Evolutionary conservation across 2,888 invertebrate genomes (phyloP), one percentile per base, ranked within the genome.

Genomic region (Apamea anceps): DNA sequence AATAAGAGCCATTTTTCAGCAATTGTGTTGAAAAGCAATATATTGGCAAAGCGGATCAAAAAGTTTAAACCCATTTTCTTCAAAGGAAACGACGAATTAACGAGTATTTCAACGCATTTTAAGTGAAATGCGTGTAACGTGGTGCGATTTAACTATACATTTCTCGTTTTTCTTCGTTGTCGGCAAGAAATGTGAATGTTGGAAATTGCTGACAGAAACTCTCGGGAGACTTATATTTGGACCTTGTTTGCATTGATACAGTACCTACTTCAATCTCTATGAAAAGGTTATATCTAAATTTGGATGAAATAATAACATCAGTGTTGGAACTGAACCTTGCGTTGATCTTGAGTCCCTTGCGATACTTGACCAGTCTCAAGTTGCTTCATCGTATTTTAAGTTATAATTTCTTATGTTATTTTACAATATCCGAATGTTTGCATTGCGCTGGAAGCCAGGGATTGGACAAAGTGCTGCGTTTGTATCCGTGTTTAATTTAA

Each of bases 281-380:
- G 13, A 25, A 42, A 73, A n/a, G 13, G 18, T 73, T 42, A 13
- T 62, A 62, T 37, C 10, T 13, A 25, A 75, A 68, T 74, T 67
- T 25, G 18, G 25, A 68, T 80, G 54, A 68, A 63, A 68, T 54
- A 54, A 63, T 48, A 63, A 68, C 54, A 57, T 48, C 45, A 62
- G 37, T n/a, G 5, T 70, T 75, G 25, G 10, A 18, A n/a, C 42
- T 32, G 18, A 62, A 45, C 12, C 28, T 73, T 32, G 32, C 32
- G 32, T 32, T 32, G 32, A 32, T 32, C 32, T 66, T 57, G 21
- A 32, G 21, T 51, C n/a, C 8, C 25, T 75, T 21, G 15, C 28
- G 28, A 57, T 68, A 54, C 62, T 82, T 82, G 45, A 54, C 54
- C 62, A 68, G 45, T 68, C 32, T 54, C 25, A 60, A 81, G 32